phyloP scores from a whole-genome alignment of 2,113 vertebrate species.

The Condylura cristata region DNA sequence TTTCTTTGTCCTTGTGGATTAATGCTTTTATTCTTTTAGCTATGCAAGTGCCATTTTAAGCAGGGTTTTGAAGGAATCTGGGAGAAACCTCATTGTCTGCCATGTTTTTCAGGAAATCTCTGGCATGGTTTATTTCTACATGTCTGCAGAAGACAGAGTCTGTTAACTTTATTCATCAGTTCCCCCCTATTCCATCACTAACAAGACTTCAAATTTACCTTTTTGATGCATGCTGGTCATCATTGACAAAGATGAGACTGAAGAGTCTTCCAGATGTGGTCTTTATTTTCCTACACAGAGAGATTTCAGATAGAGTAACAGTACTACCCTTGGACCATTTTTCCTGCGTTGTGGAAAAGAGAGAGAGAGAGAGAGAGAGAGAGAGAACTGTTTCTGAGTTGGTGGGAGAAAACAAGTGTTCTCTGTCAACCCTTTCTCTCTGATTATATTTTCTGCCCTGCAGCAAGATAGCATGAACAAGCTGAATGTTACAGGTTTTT shows the following conservation, averaged over 20 bases:
- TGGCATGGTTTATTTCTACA: neutral
- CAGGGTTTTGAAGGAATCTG: neutral
- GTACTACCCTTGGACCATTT: neutral
- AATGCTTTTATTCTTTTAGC: neutral
- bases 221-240: neutral
- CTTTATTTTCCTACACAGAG: neutral
- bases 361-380: too few relatives aligned
- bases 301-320: neutral
- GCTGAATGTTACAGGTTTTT: neutral
- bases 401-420: neutral
- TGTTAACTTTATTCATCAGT: neutral
- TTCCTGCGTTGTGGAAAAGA: neutral
- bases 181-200: neutral
- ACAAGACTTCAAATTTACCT: neutral
- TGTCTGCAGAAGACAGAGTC: neutral
- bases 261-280: neutral
- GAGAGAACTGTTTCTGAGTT: neutral
- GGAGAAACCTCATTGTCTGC: neutral
- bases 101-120: neutral
- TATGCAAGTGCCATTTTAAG: neutral
- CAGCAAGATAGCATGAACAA: neutral
- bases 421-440: neutral
- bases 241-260: neutral
- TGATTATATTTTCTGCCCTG: neutral
- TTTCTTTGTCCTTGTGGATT: conserved; percentile 44